Conservation (phyloP, 2,113 vertebrate genomes). For the Microtus richardsoni region DNA sequence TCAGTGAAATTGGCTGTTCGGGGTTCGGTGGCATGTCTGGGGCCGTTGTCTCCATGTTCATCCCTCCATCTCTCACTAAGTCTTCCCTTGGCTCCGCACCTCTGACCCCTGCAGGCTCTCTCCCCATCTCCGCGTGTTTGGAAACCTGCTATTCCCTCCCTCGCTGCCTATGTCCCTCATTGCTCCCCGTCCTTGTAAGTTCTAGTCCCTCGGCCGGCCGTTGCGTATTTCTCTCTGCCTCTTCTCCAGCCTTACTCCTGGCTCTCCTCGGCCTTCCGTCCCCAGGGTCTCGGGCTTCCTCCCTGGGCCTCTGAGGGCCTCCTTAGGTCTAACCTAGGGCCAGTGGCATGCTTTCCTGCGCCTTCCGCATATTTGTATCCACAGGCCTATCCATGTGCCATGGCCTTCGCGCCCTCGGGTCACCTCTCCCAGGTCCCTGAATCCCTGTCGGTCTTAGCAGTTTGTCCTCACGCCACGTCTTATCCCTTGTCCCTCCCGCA, state of each 20-base stretch:
- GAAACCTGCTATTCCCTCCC: background rate
- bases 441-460: accelerated
- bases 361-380: background rate
- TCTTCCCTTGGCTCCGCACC: background rate
- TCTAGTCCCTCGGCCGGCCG: background rate
- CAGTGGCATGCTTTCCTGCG: background rate
- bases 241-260: too few relatives aligned
- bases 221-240: background rate
- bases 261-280: background rate
- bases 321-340: background rate
- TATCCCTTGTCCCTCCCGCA: constrained; percentile 57
- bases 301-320: background rate
- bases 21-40: background rate
- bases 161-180: background rate
- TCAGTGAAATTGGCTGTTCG: background rate
- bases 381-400: accelerated
- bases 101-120: background rate
- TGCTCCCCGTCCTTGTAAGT: background rate
- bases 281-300: too few relatives aligned
- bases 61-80: too few relatives aligned
- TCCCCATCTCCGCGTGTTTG: background rate
- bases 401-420: background rate
- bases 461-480: background rate
- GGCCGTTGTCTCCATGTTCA: accelerated
- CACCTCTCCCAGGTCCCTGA: background rate